Conservation (phyloP, 2,113 vertebrate genomes). For the Circaetus gallicus region DNA sequence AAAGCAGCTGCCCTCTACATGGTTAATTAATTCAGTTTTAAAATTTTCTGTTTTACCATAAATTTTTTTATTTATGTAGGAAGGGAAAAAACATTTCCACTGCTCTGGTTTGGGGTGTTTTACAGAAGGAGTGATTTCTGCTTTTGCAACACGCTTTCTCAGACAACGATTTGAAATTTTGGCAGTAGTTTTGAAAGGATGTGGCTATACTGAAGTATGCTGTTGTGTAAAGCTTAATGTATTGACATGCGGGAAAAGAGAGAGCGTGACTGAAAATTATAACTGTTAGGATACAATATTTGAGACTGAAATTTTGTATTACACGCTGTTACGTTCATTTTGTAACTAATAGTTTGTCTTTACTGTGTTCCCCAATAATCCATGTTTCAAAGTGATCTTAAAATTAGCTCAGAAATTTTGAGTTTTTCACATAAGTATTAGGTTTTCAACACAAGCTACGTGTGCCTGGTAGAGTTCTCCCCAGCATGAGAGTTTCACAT, state of each 20-base stretch:
- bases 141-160: not conserved
- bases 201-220: not conserved
- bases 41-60: not conserved
- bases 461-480: not conserved
- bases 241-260: not conserved
- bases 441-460: not conserved
- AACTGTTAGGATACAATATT: too few relatives aligned
- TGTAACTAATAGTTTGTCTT: not conserved
- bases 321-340: not conserved
- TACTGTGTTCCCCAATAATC: not conserved
- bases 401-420: not conserved
- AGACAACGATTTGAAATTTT: not conserved
- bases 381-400: not conserved
- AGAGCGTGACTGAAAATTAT: not conserved
- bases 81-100: not conserved
- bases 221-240: not conserved
- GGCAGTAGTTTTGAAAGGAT: not conserved
- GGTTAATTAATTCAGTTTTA: not conserved
- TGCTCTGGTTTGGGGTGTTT: not conserved
- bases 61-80: not conserved
- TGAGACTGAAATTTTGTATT: not conserved
- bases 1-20: not conserved
- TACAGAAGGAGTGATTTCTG: not conserved
- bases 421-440: not conserved
- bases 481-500: rapidly evolving